Percentiles rank a stretch among this genome's conserved stretches.
phyloP scores from a whole-genome alignment of 2,113 vertebrate species.

The Sisor rabdophorus region DNA sequence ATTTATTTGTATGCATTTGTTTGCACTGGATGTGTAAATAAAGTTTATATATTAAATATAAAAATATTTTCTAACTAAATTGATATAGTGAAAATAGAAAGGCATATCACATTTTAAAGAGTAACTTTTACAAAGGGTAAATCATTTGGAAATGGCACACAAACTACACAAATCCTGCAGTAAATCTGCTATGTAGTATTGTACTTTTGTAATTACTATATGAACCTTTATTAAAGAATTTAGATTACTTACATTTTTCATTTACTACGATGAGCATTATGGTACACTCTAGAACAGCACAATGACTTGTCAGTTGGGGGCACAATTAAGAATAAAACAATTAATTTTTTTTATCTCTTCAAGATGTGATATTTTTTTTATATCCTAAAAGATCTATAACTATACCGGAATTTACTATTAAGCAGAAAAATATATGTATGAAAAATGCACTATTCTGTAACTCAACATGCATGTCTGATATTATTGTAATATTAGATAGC shows the following conservation, averaged over 20 bases:
- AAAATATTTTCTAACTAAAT: background rate
- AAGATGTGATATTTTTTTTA: background rate
- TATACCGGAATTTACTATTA: background rate
- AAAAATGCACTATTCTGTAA: background rate
- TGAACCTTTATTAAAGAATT: too few relatives aligned
- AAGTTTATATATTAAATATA: background rate
- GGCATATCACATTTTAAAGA: too few relatives aligned
- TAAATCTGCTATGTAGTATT: too few relatives aligned
- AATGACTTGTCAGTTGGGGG: background rate
- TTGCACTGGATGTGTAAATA: conserved; percentile 25
- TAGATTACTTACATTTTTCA: background rate
- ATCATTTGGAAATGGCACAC: too few relatives aligned
- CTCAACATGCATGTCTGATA: background rate
- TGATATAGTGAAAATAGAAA: background rate
- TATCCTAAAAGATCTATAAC: background rate
- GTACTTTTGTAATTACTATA: too few relatives aligned
- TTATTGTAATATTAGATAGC: background rate
- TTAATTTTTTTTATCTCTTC: background rate
- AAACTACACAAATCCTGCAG: too few relatives aligned
- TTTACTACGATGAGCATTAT: background rate
- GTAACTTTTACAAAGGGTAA: too few relatives aligned
- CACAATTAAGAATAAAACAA: background rate
- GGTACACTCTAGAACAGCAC: background rate
- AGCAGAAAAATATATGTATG: background rate
- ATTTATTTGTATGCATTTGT: conserved; percentile 49